phyloP scores from a whole-genome alignment of 1,140 invertebrate species.

The Lerema accius region DNA sequence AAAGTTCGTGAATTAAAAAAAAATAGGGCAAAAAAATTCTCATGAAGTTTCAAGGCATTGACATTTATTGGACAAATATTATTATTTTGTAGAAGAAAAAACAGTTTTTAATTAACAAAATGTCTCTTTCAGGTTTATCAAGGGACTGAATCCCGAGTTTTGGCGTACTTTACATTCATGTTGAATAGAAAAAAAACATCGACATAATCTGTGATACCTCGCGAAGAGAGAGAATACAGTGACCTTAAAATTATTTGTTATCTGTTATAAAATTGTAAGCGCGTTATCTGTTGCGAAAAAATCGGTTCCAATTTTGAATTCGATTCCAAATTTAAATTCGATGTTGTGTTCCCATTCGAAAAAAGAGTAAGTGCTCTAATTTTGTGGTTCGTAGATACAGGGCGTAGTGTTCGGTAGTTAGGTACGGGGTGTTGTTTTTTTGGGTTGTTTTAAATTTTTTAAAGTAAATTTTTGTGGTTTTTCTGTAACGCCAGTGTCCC shows the following conservation, averaged over 20 bases:
- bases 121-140: conserved; percentile 17
- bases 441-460: conserved; percentile 39
- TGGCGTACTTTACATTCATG: conserved; percentile 30
- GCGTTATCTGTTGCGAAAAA: conserved; percentile 67
- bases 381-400: conserved; percentile 34
- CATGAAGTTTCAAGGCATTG: conserved; percentile 1
- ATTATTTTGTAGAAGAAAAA: not conserved
- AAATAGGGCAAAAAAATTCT: not conserved
- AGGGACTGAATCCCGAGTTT: conserved; percentile 10
- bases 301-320: conserved; percentile 6
- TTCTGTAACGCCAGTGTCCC: conserved; percentile 67
- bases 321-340: conserved; percentile 49
- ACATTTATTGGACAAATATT: conserved; percentile 3
- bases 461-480: conserved; percentile 42
- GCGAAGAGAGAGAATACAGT: conserved; percentile 53
- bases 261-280: conserved; percentile 53
- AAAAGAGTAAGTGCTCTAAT: conserved; percentile 66
- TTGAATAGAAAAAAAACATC: conserved; percentile 50
- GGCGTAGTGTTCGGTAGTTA: conserved; percentile 36
- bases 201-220: conserved; percentile 70
- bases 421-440: conserved; percentile 36
- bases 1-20: too few relatives aligned
- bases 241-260: conserved; percentile 41
- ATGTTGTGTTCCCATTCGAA: conserved; percentile 60
- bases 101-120: conserved; percentile 12